Evolutionary conservation across 2,797 vertebrate genomes (phyloP).

Genomic region (Trachops cirrhosus): DNA sequence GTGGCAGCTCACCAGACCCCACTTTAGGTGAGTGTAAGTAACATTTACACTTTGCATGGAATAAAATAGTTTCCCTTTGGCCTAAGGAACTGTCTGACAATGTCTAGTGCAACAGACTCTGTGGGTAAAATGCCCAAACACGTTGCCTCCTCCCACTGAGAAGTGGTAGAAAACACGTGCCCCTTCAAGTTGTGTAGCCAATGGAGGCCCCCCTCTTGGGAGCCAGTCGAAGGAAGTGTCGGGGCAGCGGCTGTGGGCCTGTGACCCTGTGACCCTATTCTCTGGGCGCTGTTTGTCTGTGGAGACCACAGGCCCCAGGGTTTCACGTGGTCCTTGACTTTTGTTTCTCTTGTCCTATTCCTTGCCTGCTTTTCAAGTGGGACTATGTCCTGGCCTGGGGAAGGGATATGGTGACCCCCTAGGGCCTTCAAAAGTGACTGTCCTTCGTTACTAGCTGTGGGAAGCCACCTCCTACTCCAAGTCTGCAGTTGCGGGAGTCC

Average conservation of each 20-base stretch:
- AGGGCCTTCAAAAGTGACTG: neutral
- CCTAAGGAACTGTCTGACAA: neutral
- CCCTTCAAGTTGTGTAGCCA: neutral
- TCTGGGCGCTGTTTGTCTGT: neutral
- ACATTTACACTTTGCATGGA: neutral
- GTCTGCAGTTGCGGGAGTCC: neutral
- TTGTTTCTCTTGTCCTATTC: neutral
- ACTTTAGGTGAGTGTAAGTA: neutral
- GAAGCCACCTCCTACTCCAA: neutral
- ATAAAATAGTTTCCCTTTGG: neutral
- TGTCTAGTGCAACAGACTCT: neutral
- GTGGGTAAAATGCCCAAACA: neutral
- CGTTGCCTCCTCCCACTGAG: neutral
- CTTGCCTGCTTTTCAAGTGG: neutral
- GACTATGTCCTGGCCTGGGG: too few relatives aligned
- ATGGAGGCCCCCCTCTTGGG: accelerated
- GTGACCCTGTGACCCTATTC: neutral
- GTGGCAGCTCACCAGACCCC: neutral
- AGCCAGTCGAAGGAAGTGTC: neutral
- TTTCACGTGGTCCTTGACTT: neutral
- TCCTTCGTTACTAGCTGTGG: neutral
- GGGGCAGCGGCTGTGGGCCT: neutral
- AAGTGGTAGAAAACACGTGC: neutral
- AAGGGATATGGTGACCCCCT: neutral
- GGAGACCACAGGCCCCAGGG: neutral